Percentiles rank a stretch among this genome's conserved stretches.
Conservation (phyloP, 2,888 invertebrate species). For the Bibio marci region DNA sequence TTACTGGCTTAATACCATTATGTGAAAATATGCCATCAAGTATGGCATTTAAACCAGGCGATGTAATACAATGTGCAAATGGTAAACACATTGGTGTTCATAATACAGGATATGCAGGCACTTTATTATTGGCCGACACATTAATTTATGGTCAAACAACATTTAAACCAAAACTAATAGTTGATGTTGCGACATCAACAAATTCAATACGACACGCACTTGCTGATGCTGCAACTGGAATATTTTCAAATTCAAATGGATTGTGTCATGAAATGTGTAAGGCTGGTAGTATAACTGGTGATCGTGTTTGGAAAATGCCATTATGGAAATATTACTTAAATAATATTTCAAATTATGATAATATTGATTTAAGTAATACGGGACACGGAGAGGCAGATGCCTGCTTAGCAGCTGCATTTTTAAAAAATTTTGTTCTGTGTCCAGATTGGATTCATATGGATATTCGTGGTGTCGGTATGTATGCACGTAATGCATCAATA, state of each 20-base stretch:
- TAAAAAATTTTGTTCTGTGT: slow-evolving; percentile 45
- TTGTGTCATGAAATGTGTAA: slow-evolving; percentile 34
- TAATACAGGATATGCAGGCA: slow-evolving; percentile 54
- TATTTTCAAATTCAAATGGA: slow-evolving; percentile 35
- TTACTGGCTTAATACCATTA: slow-evolving; percentile 29
- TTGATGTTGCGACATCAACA: slow-evolving; percentile 42
- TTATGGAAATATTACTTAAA: slow-evolving; percentile 30
- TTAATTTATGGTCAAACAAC: slow-evolving; percentile 55
- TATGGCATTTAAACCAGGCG: slow-evolving; percentile 36
- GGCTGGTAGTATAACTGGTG: slow-evolving; percentile 38
- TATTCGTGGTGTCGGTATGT: slow-evolving; percentile 52
- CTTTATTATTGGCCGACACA: slow-evolving; percentile 67
- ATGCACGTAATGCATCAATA: slow-evolving; percentile 36
- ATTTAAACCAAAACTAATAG: slow-evolving; percentile 33
- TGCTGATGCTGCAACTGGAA: slow-evolving; percentile 36
- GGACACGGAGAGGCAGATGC: slow-evolving; percentile 40
- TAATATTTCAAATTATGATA: slow-evolving; percentile 18
- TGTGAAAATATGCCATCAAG: slow-evolving; percentile 37
- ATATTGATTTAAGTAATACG: slow-evolving; percentile 41
- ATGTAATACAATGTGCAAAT: slow-evolving; percentile 31
- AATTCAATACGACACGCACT: slow-evolving; percentile 35
- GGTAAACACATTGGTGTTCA: slow-evolving; percentile 32
- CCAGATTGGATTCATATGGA: slow-evolving; percentile 54
- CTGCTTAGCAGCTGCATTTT: slow-evolving; percentile 52
- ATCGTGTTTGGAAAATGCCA: slow-evolving; percentile 45